Conservation (phyloP, 1,140 invertebrate species). For the Neodiprion pinetum region DNA sequence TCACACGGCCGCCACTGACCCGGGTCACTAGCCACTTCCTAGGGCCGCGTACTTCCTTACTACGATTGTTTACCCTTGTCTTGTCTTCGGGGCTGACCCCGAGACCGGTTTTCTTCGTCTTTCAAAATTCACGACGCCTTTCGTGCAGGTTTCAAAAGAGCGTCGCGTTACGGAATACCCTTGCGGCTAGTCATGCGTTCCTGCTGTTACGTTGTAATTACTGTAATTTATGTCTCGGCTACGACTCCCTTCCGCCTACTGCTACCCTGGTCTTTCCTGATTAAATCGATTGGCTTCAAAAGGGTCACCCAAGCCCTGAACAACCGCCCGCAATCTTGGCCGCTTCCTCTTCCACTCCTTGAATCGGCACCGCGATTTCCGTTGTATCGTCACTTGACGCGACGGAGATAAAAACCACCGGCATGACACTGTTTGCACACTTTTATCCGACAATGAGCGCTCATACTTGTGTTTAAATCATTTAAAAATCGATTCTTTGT, state of each 20-base stretch:
- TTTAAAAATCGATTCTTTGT: too few relatives aligned
- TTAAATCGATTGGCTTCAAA: constrained; percentile 45
- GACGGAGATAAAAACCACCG: too few relatives aligned
- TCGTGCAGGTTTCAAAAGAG: constrained; percentile 17
- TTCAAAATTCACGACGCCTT: not conserved
- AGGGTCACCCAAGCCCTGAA: constrained; percentile 1
- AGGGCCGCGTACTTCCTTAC: constrained; percentile 41
- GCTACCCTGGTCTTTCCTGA: constrained; percentile 43
- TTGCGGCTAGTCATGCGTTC: constrained; percentile 23
- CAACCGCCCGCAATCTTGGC: too few relatives aligned
- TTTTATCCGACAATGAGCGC: not conserved
- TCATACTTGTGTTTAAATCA: not conserved
- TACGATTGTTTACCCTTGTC: constrained; percentile 50
- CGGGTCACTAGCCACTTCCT: constrained; percentile 39
- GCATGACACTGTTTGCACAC: not conserved
- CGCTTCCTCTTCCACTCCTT: not conserved
- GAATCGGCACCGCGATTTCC: not conserved
- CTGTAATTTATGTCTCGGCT: constrained; percentile 35
- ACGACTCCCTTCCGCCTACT: constrained; percentile 30
- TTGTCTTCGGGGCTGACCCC: constrained; percentile 39
- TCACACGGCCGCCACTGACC: not conserved
- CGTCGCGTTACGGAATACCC: constrained; percentile 14
- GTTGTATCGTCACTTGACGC: too few relatives aligned
- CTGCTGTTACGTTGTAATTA: constrained; percentile 37
- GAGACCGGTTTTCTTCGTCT: constrained; percentile 27